A percentile compares a stretch with the other conserved stretches of the same genome.
These are phyloP conservation scores for Norana najaformis DNA, from an alignment of 2,888 invertebrate genomes.

Conservation along the genomic window DNA sequence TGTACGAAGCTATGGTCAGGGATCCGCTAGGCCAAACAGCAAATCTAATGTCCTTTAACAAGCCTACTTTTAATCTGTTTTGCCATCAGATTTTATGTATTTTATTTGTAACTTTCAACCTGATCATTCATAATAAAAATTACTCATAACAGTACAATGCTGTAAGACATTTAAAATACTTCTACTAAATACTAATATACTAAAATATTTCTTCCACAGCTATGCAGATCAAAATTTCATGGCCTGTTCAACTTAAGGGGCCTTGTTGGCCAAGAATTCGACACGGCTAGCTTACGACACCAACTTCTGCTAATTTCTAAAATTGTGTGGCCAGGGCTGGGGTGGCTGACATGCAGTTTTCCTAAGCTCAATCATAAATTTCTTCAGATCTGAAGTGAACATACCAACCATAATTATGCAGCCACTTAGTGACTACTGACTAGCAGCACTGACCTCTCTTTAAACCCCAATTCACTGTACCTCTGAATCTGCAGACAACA, in stretches of 20 bases:
- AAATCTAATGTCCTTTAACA: too few species aligned
- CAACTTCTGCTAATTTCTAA: not conserved
- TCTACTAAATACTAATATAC: too few species aligned
- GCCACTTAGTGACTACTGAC: not conserved
- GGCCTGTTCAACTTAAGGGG: not conserved
- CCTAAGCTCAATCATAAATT: not conserved
- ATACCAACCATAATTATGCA: not conserved
- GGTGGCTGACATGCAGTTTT: not conserved
- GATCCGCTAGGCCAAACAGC: too few species aligned
- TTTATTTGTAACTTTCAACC: too few species aligned
- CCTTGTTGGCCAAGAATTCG: not conserved
- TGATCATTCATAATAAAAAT: too few species aligned
- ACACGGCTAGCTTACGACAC: not conserved
- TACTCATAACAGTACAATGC: too few species aligned
- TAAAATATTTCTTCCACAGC: not conserved
- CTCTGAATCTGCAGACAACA: not conserved
- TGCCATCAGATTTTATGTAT: too few species aligned
- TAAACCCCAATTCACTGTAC: accelerated
- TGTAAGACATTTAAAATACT: too few species aligned
- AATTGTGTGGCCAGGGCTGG: not conserved
- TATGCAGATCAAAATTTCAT: too few species aligned
- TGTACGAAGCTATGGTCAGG: too few species aligned
- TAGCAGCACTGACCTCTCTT: not conserved
- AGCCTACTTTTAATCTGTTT: too few species aligned
- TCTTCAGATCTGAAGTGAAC: not conserved